Evolutionary conservation across 64 coral and sea anemone genomes (phyloP), one percentile per base, ranked within the genome.

Genomic region (Stichodactyla helianthus): DNA sequence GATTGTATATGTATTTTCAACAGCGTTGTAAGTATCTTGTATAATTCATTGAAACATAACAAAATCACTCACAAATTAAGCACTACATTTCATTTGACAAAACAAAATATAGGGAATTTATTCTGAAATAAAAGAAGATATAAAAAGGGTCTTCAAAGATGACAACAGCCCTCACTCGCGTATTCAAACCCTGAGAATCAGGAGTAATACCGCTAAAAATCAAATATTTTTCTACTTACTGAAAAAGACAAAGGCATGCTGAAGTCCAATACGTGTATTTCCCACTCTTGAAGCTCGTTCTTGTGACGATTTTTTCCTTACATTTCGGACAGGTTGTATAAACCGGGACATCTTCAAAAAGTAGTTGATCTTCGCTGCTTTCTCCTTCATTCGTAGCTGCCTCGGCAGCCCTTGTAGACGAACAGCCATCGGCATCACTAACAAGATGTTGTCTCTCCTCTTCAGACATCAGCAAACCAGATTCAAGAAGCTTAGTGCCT

Each of bases 201-300:
- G 11, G 68, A 44, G 35, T 44, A 44, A 44, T 74, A 11, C 7
- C 4, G 68, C 23, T 74, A 12, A 31, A 74, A 31, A 27, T 26
- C 25, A 28, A 74, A 14, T 1, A 74, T 25, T 25, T n/a, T 74
- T n/a, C 20, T 77, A 95, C 93, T 95, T 85, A 95, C 94, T 96
- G 94, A 86, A 96, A 96, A 82, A 96, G 84, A 28, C 94, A 96
- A 16, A 96, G 91, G 80, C 91, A 96, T 20, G 80, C 91, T 5
- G 94, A 96, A 1, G 91, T 93, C 91, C 94, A 90, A 25, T 93
- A 96, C 0, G 94, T 96, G 23, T 96, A 96, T 88, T 96, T 96
- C 4, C 94, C 94, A 10, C 87, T 93, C 71, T 95, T 93, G 58
- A 93, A 95, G 1, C 84, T 78, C 2, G 94, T 95, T 9, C 94